Percentiles rank a stretch among this genome's conserved stretches.
These are phyloP conservation scores for Thomomys bottae DNA, from an alignment of 2,113 vertebrate genomes.

Conservation along the genomic window DNA sequence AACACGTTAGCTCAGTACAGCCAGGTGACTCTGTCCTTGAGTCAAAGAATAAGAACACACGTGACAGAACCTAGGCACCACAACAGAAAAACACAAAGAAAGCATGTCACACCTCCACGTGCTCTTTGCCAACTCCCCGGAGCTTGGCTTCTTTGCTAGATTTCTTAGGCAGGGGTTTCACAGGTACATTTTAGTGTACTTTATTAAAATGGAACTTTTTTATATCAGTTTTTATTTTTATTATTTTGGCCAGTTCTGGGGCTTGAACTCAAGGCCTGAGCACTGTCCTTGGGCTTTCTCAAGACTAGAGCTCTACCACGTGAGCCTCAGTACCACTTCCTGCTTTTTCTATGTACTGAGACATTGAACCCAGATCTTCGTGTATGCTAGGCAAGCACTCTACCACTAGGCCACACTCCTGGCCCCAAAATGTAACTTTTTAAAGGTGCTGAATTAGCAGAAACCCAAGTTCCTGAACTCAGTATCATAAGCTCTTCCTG, in stretches of 20 bases:
- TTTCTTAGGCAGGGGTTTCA: background rate
- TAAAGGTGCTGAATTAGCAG: background rate
- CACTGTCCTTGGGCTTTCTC: no score
- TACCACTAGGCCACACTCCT: no score
- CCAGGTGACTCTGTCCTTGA: background rate
- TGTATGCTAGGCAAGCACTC: no score
- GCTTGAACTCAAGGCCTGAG: no score
- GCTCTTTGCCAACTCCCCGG: background rate
- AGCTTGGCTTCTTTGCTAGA: background rate
- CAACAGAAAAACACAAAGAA: background rate
- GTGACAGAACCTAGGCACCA: fast-evolving
- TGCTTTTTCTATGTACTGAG: no score
- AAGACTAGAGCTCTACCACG: no score
- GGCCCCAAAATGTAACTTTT: fast-evolving
- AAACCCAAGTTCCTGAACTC: background rate
- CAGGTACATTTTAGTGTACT: background rate
- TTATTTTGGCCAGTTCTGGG: no score
- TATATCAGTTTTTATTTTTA: no score
- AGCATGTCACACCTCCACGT: fast-evolving
- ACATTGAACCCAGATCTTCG: no score
- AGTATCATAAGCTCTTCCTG: fast-evolving
- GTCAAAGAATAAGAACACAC: background rate
- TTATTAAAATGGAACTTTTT: background rate
- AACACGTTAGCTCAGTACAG: fast-evolving
- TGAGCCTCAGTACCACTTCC: no score